Evolutionary conservation across 2,797 vertebrate species (phyloP), one percentile per base, ranked within the genome.

Genomic region (Anas capensis): DNA sequence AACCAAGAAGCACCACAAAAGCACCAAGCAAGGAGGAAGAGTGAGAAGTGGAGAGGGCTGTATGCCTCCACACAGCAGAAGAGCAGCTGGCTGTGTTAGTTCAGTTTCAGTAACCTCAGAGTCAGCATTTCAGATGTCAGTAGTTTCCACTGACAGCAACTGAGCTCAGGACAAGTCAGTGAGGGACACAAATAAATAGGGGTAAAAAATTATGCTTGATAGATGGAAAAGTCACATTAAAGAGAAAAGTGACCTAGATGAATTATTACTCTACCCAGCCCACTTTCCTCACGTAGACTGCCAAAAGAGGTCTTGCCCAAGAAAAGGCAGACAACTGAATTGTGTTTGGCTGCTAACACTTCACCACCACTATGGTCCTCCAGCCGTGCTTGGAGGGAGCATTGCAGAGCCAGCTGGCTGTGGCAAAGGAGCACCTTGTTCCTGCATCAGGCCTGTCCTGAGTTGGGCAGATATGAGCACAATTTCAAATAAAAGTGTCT

Each of bases 51-150:
- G 49, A 82, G 11, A 61, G 40, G 60, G 60, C 62, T 89, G 70
- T 27, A 65, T 89, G 81, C 46, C 73, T 81, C 85, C 91, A 80
- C 7, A 0, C 68, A 23, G 66, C 46, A 31, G 44, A 40, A 5
- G 36, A 70, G 81, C 19, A 57, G 46, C 40, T 64, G 64, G 36
- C 33, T 49, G 46, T 71, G 29, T 38, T 61, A 64, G 34, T 54
- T 92, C 42, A 42, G 77, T 96, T 97, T 97, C 93, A 89, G 80
- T 77, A 94, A 95, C 49, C 90, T 92, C 88, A 71, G 81, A 89
- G 69, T 94, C 96, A 95, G 82, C 93, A 49, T 49, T 93, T 95
- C 81, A 82, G 88, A 92, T 92, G 82, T 95, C 90, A 91, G 49
- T 95, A 94, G 17, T 97, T 97, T 97, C 95, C 96, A 95, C 38